Conservation (phyloP, 2,113 vertebrate genomes). For the Edolisoma coerulescens region DNA sequence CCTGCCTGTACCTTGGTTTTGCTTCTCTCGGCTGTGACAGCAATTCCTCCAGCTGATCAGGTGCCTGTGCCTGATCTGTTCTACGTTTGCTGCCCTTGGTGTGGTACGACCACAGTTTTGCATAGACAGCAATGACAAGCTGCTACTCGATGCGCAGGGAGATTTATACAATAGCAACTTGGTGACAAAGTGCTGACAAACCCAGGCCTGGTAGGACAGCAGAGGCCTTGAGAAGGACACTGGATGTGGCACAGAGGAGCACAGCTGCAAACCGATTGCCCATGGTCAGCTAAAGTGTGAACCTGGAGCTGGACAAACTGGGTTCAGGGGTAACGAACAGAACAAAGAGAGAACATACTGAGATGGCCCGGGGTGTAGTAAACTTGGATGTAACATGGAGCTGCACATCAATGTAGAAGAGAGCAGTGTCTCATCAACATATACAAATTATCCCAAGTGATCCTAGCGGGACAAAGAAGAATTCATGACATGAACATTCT, state of each 20-base stretch:
- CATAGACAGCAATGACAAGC: neutral
- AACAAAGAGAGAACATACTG: neutral
- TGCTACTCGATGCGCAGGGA: neutral
- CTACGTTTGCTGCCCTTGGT: neutral
- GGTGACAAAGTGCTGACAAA: neutral
- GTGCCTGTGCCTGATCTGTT: neutral
- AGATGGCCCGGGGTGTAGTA: no score
- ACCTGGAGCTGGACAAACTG: neutral
- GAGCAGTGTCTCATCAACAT: neutral
- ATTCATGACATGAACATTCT: neutral
- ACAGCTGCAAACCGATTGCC: neutral
- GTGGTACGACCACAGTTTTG: accelerated
- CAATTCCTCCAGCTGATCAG: neutral
- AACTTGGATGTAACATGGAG: neutral
- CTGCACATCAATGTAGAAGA: neutral
- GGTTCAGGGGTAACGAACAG: neutral
- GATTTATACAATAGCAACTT: neutral
- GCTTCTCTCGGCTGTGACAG: neutral
- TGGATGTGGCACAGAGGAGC: neutral
- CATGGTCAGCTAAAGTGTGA: accelerated
- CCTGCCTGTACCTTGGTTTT: neutral
- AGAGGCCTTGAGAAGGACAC: neutral
- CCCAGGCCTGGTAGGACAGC: neutral
- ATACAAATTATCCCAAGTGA: neutral
- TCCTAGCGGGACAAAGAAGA: neutral